Evolutionary conservation across 2,113 vertebrate species (phyloP).

Genomic region (Mixornis gularis): DNA sequence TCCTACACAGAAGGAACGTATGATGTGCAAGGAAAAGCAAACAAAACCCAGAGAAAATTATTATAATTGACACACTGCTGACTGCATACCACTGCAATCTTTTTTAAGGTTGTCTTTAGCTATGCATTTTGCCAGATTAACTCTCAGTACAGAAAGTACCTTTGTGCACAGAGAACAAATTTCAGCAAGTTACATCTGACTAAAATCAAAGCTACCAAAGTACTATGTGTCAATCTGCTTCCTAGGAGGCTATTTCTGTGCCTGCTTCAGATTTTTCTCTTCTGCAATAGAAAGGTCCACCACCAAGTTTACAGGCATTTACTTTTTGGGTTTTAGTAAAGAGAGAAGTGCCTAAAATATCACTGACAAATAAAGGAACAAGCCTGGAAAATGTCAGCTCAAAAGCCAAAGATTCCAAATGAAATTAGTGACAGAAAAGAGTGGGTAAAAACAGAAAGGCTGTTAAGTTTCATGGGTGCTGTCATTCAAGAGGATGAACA

Average conservation of each 20-base stretch:
- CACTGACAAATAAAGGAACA: background rate
- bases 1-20: background rate
- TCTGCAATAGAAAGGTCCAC: background rate
- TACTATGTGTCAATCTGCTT: background rate
- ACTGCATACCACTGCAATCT: background rate
- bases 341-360: background rate
- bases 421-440: background rate
- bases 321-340: background rate
- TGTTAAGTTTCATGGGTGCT: background rate
- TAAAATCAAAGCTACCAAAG: slow-evolving; percentile 24
- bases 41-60: background rate
- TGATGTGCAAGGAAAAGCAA: background rate
- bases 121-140: background rate
- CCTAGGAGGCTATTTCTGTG: background rate
- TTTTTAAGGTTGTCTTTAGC: background rate
- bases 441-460: background rate
- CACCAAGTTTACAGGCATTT: background rate
- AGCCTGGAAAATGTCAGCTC: background rate
- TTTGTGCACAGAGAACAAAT: background rate
- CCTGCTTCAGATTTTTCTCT: background rate
- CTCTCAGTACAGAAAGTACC: background rate
- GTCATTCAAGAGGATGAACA: background rate
- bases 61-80: background rate
- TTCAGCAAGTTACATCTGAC: background rate
- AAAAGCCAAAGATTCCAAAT: background rate